Base-by-base conservation (phyloP, 2,888 invertebrate species). In the Fragum fragum region DNA sequence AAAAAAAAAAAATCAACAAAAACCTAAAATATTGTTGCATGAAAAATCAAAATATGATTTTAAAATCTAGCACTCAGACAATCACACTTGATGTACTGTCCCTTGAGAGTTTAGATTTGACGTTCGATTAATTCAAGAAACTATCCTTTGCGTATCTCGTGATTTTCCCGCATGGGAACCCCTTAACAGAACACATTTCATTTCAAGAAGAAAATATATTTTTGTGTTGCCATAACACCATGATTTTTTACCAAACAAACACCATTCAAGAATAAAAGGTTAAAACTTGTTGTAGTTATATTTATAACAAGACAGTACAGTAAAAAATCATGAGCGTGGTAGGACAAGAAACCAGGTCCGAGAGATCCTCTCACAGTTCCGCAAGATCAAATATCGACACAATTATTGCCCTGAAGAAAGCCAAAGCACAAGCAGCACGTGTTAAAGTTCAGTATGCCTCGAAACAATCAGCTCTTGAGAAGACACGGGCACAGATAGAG, bases 291-390 rank as follows among this genome's bases (percentile, higher is more conserved):
- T 57, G 57, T 57, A 23, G 57, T 57, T 26, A 7, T 57, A 7
- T 57, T 2, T n/a, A 3, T 57, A 26, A 57, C 21, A 7, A 26
- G 21, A 57, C 57, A 23, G 57, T 23, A 57, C 26, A 57, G 57
- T 57, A 57, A 57, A 26, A 57, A 23, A 57, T 14, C 57, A 57
- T 57, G 57, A 57, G n/a, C 23, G 23, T 57, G 57, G 57, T 23
- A 26, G 57, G 14, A 14, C 23, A 23, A 57, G 21, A 57, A n/a
- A 23, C 9, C 11, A 9, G 11, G 2, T 57, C 57, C 1, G 26
- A 3, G 21, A 57, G 57, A 57, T 26, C 21, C 57, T 57, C 57
- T 26, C 57, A 57, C n/a, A 26, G 57, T 57, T 57, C 57, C n/a
- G n/a, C n/a, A n/a, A 57, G 21, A 23, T 2, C 57, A 6, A 14